Conservation (phyloP, 1,140 invertebrate genomes). For the Coptotermes formosanus region DNA sequence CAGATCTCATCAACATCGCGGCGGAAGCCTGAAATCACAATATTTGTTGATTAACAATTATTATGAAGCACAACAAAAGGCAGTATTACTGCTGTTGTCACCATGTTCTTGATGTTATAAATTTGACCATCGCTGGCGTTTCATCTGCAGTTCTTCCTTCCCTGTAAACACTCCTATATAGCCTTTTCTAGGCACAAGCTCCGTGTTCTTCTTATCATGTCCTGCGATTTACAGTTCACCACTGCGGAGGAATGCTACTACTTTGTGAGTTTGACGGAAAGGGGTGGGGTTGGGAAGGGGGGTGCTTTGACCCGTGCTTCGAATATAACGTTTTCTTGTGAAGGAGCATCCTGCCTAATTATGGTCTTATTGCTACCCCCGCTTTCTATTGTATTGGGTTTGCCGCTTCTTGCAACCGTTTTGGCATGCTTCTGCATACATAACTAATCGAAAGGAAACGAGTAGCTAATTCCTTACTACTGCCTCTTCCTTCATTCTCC, state of each 20-base stretch:
- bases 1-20: no score
- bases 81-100: no score
- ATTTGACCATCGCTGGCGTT: no score
- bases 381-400: constrained; percentile 8
- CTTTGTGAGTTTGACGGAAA: background rate
- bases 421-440: constrained; percentile 18
- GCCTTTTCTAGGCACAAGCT: background rate
- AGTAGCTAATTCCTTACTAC: constrained; percentile 18
- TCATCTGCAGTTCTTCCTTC: no score
- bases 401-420: constrained; percentile 4
- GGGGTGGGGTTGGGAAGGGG: background rate
- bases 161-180: background rate
- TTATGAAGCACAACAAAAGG: no score
- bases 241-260: background rate
- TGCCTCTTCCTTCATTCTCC: background rate
- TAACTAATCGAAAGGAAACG: background rate
- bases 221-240: background rate
- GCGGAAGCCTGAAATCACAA: no score
- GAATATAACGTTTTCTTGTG: background rate
- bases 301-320: background rate
- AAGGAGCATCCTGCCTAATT: constrained; percentile 1
- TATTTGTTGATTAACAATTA: no score
- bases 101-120: no score
- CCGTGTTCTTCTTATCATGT: background rate
- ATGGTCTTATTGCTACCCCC: constrained; percentile 5